These are phyloP conservation scores for Agelastica alni DNA, from an alignment of 2,888 invertebrate genomes.

Conservation along the genomic window DNA sequence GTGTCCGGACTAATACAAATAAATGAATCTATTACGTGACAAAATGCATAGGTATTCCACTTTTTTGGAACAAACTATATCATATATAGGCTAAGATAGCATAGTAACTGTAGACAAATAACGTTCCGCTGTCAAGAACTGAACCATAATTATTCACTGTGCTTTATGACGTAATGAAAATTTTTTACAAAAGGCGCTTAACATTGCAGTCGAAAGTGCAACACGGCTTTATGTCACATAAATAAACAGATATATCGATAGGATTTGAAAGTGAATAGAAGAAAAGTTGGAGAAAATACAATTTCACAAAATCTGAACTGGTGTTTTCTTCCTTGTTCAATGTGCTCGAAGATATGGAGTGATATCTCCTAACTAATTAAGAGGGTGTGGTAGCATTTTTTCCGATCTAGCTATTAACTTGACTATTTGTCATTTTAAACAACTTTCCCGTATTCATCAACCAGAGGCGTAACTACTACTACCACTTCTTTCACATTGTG, in stretches of 20 bases:
- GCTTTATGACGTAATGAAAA: slow-evolving; percentile 17
- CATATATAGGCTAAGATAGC: too few species aligned
- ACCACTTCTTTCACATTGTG: too few species aligned
- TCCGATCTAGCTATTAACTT: slow-evolving; percentile 31
- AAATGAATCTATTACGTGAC: too few species aligned
- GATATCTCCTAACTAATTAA: slow-evolving; percentile 46
- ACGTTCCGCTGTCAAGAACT: slow-evolving; percentile 3
- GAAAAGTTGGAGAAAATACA: slow-evolving; percentile 44
- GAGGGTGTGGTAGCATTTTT: slow-evolving; percentile 51
- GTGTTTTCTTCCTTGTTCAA: slow-evolving; percentile 34
- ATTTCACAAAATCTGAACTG: slow-evolving; percentile 37
- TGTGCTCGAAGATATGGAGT: slow-evolving; percentile 31
- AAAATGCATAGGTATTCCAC: too few species aligned
- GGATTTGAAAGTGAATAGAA: slow-evolving; percentile 46
- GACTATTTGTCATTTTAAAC: slow-evolving; percentile 49
- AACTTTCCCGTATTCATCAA: slow-evolving; percentile 54
- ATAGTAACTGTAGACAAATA: slow-evolving; percentile 11
- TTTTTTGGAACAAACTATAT: too few species aligned
- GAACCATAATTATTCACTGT: slow-evolving; percentile 18
- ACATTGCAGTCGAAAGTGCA: slow-evolving; percentile 34
- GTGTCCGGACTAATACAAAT: too few species aligned
- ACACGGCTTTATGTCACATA: slow-evolving; percentile 23
- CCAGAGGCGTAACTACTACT: slow-evolving; percentile 14
- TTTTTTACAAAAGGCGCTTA: slow-evolving; percentile 21
- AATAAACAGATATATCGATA: slow-evolving; percentile 27